These are phyloP conservation scores for Drosophila melanocephala DNA, from an alignment of 2,888 invertebrate genomes.

Conservation along the genomic window DNA sequence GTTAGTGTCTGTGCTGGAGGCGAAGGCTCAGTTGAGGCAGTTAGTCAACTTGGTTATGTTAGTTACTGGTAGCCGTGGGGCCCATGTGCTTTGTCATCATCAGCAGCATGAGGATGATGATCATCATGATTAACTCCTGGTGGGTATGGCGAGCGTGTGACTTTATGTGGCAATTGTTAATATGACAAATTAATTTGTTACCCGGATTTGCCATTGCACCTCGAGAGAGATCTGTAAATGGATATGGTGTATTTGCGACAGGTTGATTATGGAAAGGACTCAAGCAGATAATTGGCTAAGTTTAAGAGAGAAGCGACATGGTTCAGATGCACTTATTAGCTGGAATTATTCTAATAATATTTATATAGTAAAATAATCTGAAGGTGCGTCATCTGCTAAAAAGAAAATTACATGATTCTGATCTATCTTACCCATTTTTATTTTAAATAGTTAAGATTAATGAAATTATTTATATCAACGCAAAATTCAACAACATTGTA, in stretches of 20 bases:
- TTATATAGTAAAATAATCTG: neutral
- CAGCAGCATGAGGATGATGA: slow-evolving; percentile 23
- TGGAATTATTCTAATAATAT: neutral
- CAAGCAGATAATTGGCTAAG: slow-evolving; percentile 12
- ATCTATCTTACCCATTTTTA: neutral
- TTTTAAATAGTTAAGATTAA: neutral
- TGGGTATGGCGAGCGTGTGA: slow-evolving; percentile 71
- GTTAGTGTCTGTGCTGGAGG: slow-evolving; percentile 30
- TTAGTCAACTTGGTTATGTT: slow-evolving; percentile 55
- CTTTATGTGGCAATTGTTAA: slow-evolving; percentile 74
- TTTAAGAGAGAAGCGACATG: neutral
- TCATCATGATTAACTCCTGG: slow-evolving; percentile 37
- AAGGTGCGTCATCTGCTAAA: neutral
- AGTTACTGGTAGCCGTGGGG: slow-evolving; percentile 28
- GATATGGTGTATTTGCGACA: slow-evolving; percentile 38
- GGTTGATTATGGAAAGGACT: slow-evolving; percentile 34
- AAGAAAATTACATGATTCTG: neutral
- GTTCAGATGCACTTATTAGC: neutral
- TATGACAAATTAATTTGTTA: slow-evolving; percentile 83
- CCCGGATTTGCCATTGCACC: slow-evolving; percentile 65
- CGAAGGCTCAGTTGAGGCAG: slow-evolving; percentile 54
- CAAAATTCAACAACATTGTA: neutral
- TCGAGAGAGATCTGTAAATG: slow-evolving; percentile 36
- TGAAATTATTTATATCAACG: neutral
- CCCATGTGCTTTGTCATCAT: slow-evolving; percentile 43